Conservation (phyloP, 2,113 vertebrate genomes). For the Talpa occidentalis region DNA sequence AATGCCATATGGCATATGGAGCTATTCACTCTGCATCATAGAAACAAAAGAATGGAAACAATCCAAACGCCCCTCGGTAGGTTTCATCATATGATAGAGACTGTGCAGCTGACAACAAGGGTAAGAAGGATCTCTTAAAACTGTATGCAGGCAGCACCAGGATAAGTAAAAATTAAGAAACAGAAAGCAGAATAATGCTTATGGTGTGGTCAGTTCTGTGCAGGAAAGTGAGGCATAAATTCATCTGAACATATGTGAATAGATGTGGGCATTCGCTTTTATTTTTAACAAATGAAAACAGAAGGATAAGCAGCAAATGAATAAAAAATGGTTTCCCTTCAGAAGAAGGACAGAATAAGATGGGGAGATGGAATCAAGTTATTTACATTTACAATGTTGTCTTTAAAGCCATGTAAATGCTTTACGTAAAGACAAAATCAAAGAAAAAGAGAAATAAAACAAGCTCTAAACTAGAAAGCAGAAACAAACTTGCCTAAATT, state of each 20-base stretch:
- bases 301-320: not conserved
- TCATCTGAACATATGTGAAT: not conserved
- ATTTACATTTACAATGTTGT: not conserved
- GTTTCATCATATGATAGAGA: fast-evolving
- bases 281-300: not conserved
- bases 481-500: not conserved
- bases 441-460: slow-evolving; percentile 11
- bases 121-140: not conserved
- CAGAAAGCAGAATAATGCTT: not conserved
- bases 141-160: fast-evolving
- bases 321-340: not conserved
- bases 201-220: not conserved
- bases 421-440: not conserved
- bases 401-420: not conserved
- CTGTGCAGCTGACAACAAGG: not conserved
- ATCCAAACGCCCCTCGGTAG: not conserved
- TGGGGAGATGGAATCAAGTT: not conserved
- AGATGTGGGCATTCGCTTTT: not conserved
- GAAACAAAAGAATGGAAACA: not conserved
- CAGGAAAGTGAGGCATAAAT: not conserved
- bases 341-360: not conserved
- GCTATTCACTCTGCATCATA: not conserved
- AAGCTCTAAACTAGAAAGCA: not conserved
- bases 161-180: not conserved
- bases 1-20: too few species aligned